Evolutionary conservation across 92 coral and sea anemone genomes (phyloP).

Genomic region (Isaurus tuberculatus): DNA sequence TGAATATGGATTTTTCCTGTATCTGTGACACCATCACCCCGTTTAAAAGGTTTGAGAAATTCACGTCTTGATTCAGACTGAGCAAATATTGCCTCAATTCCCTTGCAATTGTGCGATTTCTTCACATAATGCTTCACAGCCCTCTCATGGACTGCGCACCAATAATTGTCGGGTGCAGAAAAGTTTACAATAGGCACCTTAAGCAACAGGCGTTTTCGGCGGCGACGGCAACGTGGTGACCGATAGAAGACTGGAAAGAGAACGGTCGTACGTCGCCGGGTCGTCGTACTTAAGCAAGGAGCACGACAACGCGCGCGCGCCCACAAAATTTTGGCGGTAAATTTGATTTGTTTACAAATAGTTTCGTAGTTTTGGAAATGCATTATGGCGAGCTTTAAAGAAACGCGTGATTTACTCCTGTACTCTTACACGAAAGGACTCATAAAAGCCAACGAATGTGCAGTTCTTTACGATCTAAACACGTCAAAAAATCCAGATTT

Average conservation of each 20-base stretch:
- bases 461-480: conserved; percentile 38
- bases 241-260: too few species aligned
- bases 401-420: conserved; percentile 50
- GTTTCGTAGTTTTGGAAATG: neutral
- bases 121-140: conserved; percentile 70
- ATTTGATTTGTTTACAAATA: neutral
- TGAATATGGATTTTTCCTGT: too few species aligned
- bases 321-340: neutral
- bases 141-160: conserved; percentile 83
- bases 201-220: too few species aligned
- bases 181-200: conserved; percentile 44
- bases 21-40: too few species aligned
- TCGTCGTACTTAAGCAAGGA: neutral
- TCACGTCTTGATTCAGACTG: too few species aligned
- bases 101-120: too few species aligned
- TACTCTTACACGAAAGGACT: conserved; percentile 13
- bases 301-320: too few species aligned
- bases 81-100: too few species aligned
- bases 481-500: conserved; percentile 32
- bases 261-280: neutral
- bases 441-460: conserved; percentile 30
- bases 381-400: conserved; percentile 45
- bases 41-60: too few species aligned
- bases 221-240: too few species aligned
- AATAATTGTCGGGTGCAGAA: conserved; percentile 72